Conservation (phyloP, 2,113 vertebrate species). For the Uria aalge region DNA sequence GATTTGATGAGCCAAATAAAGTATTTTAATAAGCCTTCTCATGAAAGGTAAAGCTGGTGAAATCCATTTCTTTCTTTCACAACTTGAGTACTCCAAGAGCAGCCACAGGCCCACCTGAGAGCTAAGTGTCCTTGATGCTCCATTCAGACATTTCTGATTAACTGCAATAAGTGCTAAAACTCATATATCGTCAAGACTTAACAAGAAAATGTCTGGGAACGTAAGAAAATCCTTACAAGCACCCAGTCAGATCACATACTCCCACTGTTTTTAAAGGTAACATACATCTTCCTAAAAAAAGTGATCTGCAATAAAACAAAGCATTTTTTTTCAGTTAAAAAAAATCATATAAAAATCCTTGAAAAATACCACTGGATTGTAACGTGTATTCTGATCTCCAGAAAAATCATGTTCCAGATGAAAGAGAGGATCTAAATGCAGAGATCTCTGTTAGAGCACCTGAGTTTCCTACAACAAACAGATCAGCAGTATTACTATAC, state of each 20-base stretch:
- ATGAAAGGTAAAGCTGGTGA: neutral
- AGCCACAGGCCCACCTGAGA: neutral
- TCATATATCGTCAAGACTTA: neutral
- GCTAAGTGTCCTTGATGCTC: neutral
- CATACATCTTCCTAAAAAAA: neutral
- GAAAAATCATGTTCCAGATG: neutral
- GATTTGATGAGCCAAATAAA: neutral
- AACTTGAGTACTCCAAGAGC: neutral
- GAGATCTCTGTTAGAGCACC: neutral
- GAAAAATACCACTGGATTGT: neutral
- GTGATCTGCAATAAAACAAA: neutral
- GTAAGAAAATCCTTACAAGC: neutral
- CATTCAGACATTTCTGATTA: neutral
- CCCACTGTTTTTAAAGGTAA: neutral
- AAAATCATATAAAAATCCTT: neutral
- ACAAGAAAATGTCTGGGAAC: neutral
- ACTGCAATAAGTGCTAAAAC: neutral
- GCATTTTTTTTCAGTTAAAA: neutral
- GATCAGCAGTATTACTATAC: neutral
- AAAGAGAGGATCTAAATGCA: neutral
- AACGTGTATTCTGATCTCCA: neutral
- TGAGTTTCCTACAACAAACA: neutral
- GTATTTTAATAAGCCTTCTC: neutral
- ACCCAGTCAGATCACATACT: neutral
- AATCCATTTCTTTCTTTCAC: neutral